A percentile compares a stretch with the other conserved stretches of the same genome.
These are phyloP conservation scores for Dendrolimus pini DNA, from an alignment of 2,888 invertebrate genomes.

Conservation along the genomic window DNA sequence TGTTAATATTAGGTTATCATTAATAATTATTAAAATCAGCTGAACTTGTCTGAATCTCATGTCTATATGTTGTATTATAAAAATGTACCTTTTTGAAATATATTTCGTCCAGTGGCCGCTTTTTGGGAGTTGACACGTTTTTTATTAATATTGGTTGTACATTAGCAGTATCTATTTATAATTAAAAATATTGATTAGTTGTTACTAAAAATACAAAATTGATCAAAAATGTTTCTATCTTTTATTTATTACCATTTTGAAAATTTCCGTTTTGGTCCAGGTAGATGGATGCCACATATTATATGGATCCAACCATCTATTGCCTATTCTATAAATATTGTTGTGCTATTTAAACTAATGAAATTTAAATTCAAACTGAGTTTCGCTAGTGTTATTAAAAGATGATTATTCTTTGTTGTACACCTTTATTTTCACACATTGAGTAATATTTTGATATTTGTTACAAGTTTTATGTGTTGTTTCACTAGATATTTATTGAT, in stretches of 20 bases:
- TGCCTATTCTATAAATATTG: no score
- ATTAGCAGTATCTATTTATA: conserved; percentile 72
- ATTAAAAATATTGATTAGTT: conserved; percentile 74
- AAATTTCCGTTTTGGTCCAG: no score
- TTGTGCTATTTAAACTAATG: no score
- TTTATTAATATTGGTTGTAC: conserved; percentile 62
- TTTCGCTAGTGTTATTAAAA: no score
- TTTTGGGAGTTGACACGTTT: conserved; percentile 53
- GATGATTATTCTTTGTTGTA: no score
- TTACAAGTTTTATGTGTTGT: no score
- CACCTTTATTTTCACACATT: no score
- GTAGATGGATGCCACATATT: no score
- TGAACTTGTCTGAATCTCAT: conserved; percentile 73
- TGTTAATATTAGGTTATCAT: conserved; percentile 50
- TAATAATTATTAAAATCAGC: conserved; percentile 61
- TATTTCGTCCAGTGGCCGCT: conserved; percentile 66
- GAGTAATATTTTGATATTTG: no score
- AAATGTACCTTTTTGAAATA: conserved; percentile 62
- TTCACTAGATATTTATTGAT: no score
- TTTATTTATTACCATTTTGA: conserved; percentile 19
- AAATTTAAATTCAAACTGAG: no score
- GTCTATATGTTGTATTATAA: conserved; percentile 50
- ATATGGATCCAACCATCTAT: no score
- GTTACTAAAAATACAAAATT: conserved; percentile 75
- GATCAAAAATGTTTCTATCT: conserved; percentile 41